Base-by-base conservation (phyloP, 1,140 invertebrate species). In the Drosophila tsacasi region DNA sequence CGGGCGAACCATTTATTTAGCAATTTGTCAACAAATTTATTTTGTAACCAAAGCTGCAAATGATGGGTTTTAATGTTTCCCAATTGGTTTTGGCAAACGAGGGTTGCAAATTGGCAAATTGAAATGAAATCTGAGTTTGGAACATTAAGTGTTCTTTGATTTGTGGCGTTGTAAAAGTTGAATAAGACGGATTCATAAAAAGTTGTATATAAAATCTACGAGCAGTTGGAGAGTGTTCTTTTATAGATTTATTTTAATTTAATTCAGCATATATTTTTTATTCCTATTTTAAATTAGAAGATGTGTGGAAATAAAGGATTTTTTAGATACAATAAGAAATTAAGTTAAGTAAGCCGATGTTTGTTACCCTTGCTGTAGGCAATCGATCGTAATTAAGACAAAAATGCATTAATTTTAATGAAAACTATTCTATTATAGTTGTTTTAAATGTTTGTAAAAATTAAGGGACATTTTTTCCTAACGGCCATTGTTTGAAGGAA, bases 31-130 rank as follows among this genome's bases (percentile, higher is more conserved):
- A 79, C 75, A 75, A 39, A 90, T 90, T 90, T 90, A 90, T 90
- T 90, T 90, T 90, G 85, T 90, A 90, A 90, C 81, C 79, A 90
- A 90, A 90, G 85, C 82, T 90, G 86, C 85, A 79, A 90, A 89
- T 89, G 85, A 89, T 89, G 85, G 85, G 79, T 89, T 84, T 89
- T 89, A 89, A 89, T 89, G 85, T 81, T 81, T 72, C 47, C 50
- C 77, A 83, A 89, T 83, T 66, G 76, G 54, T 57, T 77, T 80
- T 75, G 60, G 17, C 35, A 10, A 23, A 9, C 2, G 37, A n/a
- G 37, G 42, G 40, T 39, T 30, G 50, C 30, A 42, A 57, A 60
- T 59, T 64, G 58, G 40, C 69, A 66, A 79, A 80, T 74, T 74
- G 75, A 79, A 79, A 81, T 84, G 64, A 76, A 90, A 89, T 85